Evolutionary conservation across 2,888 invertebrate genomes (phyloP).

Genomic region (Idaea dimidiata): DNA sequence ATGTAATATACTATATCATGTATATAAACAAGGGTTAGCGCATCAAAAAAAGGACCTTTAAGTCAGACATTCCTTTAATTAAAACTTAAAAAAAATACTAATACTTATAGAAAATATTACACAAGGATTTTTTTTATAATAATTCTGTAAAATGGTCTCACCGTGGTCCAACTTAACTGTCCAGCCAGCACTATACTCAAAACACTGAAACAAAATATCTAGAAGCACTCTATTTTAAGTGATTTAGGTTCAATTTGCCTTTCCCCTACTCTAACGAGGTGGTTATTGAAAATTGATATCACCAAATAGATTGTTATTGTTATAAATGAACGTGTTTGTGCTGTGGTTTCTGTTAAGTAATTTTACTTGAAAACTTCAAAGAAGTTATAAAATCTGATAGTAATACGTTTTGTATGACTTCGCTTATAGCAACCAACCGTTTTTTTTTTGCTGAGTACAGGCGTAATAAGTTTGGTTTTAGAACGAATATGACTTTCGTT

Average conservation of each 20-base stretch:
- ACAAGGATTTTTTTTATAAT: neutral
- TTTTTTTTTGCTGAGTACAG: no score
- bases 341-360: neutral
- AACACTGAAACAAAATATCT: neutral
- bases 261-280: constrained; percentile 17
- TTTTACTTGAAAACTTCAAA: neutral
- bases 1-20: no score
- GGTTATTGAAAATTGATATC: constrained; percentile 66
- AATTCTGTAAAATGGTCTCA: neutral
- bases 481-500: no score
- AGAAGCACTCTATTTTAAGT: neutral
- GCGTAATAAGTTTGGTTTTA: no score
- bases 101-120: neutral
- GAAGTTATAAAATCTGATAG: neutral
- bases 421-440: no score
- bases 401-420: no score
- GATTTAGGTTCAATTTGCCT: neutral
- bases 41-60: no score
- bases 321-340: neutral
- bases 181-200: neutral
- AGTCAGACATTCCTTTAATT: no score
- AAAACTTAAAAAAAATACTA: no score
- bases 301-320: constrained; percentile 46
- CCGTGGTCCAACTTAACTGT: neutral
- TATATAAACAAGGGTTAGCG: no score